These are phyloP conservation scores for Eriosoma lanigerum DNA, from an alignment of 1,140 invertebrate genomes.

Conservation along the genomic window DNA sequence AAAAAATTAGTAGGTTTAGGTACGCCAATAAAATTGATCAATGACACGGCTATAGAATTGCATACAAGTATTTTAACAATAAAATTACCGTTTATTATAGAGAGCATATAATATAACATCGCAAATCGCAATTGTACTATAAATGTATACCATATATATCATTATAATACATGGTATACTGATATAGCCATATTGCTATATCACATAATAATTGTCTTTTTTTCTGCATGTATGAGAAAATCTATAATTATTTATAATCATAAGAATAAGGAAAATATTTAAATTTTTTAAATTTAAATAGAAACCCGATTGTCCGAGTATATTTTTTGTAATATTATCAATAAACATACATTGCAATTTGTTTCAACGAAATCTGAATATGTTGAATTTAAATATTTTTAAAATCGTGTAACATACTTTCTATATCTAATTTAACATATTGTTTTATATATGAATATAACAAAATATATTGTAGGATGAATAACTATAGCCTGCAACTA, in stretches of 20 bases:
- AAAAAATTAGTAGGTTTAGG: no score
- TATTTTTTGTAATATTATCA: background rate
- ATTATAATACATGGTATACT: no score
- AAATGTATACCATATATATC: background rate
- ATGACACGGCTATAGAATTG: constrained; percentile 13
- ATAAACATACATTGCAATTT: constrained; percentile 2
- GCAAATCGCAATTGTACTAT: background rate
- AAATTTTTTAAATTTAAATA: constrained; percentile 5
- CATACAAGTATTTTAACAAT: constrained; percentile 9
- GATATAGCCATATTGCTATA: no score
- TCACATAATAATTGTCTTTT: background rate
- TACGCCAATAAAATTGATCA: no score
- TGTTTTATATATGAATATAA: constrained; percentile 11
- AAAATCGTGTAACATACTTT: constrained; percentile 29
- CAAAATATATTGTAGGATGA: background rate
- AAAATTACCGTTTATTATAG: constrained; percentile 19
- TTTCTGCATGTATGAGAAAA: background rate
- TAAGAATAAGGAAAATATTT: background rate
- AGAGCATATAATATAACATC: background rate
- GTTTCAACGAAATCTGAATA: background rate
- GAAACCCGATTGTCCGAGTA: background rate
- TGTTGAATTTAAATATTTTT: background rate
- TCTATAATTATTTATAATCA: background rate
- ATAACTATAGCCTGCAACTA: no score
- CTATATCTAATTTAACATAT: constrained; percentile 34